Base-by-base conservation (phyloP, 1,140 invertebrate species). In the Pseudomyrmex pallidus region DNA sequence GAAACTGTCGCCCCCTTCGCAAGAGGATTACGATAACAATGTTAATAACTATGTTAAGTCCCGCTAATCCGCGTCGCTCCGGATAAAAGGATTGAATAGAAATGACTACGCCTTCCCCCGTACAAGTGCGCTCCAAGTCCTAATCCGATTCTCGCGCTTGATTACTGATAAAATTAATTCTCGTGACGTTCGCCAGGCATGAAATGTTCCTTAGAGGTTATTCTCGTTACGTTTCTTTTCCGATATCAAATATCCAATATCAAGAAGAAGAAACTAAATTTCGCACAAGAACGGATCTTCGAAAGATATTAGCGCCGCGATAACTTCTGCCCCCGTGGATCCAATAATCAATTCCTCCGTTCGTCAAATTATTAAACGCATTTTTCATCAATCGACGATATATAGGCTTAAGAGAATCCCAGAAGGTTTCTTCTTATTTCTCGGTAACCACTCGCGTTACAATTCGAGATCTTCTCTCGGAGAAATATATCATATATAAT, bases 101-200 rank as follows among this genome's bases (percentile, higher is more conserved):
- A 82, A 85, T 22, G 82, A 70, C 46, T 52, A 35, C 35, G 22
- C 35, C 57, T 74, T 88, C 52, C 35, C 35, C 12, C 73, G 35
- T 54, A 12, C 74, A 44, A 74, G 62, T 86, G 62, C 64, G 76
- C 35, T 35, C 56, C 57, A 52, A 48, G 17, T 87, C 63, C 46
- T 87, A 84, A 87, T 87, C 82, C 68, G 63, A 84, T 87, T 87
- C 82, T 74, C 74, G 44, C 56, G 57, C 68, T 83, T 85, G 85
- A 74, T 74, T 59, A 70, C 83, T 57, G 82, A 87, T 80, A 17
- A 48, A 87, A 87, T 87, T 84, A 70, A 87, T 82, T 80, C 74
- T 70, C 82, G 68, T 48, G 56, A 82, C 59, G 57, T 70, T 74
- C 74, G 61, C 56, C 73, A 80, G 74, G 73, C 74, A 66, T 64